Percentiles rank a stretch among this genome's conserved stretches.
phyloP scores from a whole-genome alignment of 1,140 invertebrate genomes.

The Drosophila biarmipes region DNA sequence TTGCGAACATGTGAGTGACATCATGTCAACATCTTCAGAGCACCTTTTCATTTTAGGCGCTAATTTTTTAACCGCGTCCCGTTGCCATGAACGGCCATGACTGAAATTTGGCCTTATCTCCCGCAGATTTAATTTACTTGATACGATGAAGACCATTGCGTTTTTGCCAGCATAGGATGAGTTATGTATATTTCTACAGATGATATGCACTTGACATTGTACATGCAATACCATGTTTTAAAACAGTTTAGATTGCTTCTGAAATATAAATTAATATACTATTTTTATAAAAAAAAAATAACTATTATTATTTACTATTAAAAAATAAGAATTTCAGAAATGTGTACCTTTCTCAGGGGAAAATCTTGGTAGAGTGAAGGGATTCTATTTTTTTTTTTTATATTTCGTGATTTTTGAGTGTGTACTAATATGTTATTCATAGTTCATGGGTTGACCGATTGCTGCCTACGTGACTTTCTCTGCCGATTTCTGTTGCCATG shows the following conservation, averaged over 20 bases:
- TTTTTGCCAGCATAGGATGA: background rate
- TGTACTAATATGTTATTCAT: background rate
- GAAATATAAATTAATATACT: too few species aligned
- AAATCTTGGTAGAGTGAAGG: too few species aligned
- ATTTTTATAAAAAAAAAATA: too few species aligned
- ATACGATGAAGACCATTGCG: background rate
- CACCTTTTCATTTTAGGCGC: conserved; percentile 63
- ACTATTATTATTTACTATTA: too few species aligned
- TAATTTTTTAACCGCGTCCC: conserved; percentile 19
- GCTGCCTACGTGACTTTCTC: conserved; percentile 30
- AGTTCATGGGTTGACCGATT: background rate
- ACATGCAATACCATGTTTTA: too few species aligned
- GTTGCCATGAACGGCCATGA: conserved; percentile 61
- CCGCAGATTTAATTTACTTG: background rate
- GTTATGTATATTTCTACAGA: background rate
- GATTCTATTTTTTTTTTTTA: too few species aligned
- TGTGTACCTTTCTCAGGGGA: too few species aligned
- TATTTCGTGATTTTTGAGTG: background rate
- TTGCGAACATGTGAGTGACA: conserved; percentile 69
- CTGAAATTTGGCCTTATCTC: conserved; percentile 19
- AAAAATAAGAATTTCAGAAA: too few species aligned
- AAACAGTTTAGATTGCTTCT: too few species aligned
- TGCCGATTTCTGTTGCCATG: conserved; percentile 29
- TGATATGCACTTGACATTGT: too few species aligned
- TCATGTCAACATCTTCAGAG: conserved; percentile 57